A percentile compares a stretch with the other conserved stretches of the same genome.
These are phyloP conservation scores for Pseudococcus viburni DNA, from an alignment of 2,888 invertebrate genomes.

Conservation along the genomic window DNA sequence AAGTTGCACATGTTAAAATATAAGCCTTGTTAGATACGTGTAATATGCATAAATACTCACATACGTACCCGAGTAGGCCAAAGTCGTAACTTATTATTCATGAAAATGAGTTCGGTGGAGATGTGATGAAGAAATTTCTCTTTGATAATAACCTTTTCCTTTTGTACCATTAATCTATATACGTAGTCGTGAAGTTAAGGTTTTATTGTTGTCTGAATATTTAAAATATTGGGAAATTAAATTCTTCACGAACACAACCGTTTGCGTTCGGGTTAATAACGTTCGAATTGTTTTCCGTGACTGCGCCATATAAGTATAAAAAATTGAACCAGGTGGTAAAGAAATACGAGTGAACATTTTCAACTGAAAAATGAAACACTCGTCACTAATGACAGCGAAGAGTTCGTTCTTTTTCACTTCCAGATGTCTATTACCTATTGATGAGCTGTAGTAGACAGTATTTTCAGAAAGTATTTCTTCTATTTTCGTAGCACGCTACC, in stretches of 20 bases:
- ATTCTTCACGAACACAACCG: neutral
- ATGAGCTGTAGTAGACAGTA: neutral
- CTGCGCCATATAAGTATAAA: neutral
- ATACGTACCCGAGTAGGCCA: neutral
- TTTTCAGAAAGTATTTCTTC: too few species aligned
- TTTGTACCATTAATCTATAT: neutral
- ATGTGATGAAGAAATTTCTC: neutral
- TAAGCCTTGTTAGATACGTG: neutral
- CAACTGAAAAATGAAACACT: neutral
- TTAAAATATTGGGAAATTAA: neutral
- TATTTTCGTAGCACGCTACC: too few species aligned
- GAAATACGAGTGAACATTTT: neutral
- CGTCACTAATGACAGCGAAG: neutral
- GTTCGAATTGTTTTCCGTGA: neutral
- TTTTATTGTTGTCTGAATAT: neutral
- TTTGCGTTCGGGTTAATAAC: neutral
- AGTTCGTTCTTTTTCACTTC: neutral
- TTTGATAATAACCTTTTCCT: neutral
- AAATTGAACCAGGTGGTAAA: neutral
- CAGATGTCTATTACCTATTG: neutral
- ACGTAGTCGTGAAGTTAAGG: neutral
- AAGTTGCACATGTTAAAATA: neutral
- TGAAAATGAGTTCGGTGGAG: neutral
- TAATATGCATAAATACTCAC: neutral
- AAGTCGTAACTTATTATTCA: slow-evolving; percentile 1